Base-by-base conservation (phyloP, 2,888 invertebrate genomes). In the Ochropleura plecta region DNA sequence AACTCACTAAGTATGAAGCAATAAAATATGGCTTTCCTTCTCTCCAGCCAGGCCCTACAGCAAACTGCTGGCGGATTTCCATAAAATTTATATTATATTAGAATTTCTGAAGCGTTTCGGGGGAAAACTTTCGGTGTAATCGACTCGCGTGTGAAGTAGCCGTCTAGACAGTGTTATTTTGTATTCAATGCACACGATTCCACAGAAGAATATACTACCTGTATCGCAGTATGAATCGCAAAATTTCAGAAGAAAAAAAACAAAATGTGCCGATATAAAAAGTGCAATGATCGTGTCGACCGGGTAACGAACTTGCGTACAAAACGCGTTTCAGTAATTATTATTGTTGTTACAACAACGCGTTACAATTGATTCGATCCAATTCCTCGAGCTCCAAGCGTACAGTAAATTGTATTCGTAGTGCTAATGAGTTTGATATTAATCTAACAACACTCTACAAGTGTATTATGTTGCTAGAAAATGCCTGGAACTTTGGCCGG, bases 331-430 rank as follows among this genome's bases (percentile, higher is more conserved):
- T 84, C 60, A 81, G 78, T 88, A 86, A 89, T 89, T 83, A 86
- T 81, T 85, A 76, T 88, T 83, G 75, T 82, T 89, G 85, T 89
- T 86, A 81, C 88, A 85, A 84, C 85, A 87, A 84, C 76, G 81
- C 86, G 88, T 85, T 84, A 85, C 90, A 88, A 91, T 91, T 89
- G 90, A 90, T 92, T 89, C 89, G 92, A 91, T 92, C 91, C 89
- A 91, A 90, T 92, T 92, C 88, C 76, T 83, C 72, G 78, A 76
- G 85, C 82, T 81, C 82, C 82, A 75, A 84, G 78, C 88, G 87
- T 87, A 83, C 76, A 82, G 76, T 80, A 73, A 30, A 81, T 88
- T 84, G 81, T 78, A 71, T 83, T 79, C 67, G 75, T 70, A 78
- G 53, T 72, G 70, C 73, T 87, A 79, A 84, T 79, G 63, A 78